A percentile compares a stretch with the other conserved stretches of the same genome.
Conservation (phyloP, 2,888 invertebrate genomes). For the Drosophila mulleri region DNA sequence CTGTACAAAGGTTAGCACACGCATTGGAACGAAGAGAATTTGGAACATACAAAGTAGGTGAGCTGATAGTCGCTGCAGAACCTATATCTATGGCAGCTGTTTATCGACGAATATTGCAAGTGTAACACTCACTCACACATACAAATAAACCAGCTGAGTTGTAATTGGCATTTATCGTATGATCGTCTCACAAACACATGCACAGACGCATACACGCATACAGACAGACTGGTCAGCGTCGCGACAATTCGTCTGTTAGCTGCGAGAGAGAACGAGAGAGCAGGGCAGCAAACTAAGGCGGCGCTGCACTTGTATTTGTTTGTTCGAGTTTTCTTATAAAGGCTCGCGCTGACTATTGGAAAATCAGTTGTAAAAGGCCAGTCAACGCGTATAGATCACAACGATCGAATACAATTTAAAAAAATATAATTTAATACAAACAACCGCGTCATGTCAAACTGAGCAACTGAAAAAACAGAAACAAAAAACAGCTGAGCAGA, state of each 20-base stretch:
- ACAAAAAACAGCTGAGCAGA: conserved; percentile 67
- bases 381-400: conserved; percentile 64
- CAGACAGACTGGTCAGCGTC: conserved; percentile 46
- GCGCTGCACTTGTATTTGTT: conserved; percentile 57
- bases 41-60: conserved; percentile 35
- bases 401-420: conserved; percentile 13
- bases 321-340: conserved; percentile 75
- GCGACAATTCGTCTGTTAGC: conserved; percentile 50
- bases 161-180: conserved; percentile 65
- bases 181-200: conserved; percentile 43
- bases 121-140: conserved; percentile 28
- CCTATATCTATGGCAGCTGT: conserved; percentile 23
- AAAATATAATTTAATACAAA: conserved; percentile 2
- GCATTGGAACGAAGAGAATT: neutral
- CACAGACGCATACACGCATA: neutral
- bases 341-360: conserved; percentile 53
- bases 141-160: conserved; percentile 13
- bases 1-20: conserved; percentile 52
- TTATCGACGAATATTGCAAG: conserved; percentile 43
- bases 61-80: conserved; percentile 45
- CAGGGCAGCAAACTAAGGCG: conserved; percentile 16
- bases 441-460: conserved; percentile 20
- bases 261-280: conserved; percentile 32
- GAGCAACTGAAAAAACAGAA: conserved; percentile 25
- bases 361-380: conserved; percentile 75